Conservation (phyloP, 2,113 vertebrate species). For the Xiphophorus maculatus region DNA sequence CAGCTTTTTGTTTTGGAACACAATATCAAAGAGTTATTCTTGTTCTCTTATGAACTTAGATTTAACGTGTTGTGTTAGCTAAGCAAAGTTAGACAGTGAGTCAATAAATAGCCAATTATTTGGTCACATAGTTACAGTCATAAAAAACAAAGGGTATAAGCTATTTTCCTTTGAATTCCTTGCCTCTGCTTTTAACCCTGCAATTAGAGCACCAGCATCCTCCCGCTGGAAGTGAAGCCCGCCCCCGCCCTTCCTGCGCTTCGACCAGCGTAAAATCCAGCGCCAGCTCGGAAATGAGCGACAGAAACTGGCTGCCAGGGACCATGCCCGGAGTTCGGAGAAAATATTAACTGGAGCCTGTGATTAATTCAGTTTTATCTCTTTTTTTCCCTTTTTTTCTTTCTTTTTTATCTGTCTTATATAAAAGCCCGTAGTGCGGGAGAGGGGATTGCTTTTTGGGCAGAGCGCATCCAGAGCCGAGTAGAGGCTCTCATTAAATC, state of each 20-base stretch:
- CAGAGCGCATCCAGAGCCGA: constrained; percentile 23
- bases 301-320: constrained; percentile 32
- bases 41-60: neutral
- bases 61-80: neutral
- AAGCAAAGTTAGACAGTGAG: neutral
- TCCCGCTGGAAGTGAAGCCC: constrained; percentile 31
- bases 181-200: neutral
- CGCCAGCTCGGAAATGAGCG: constrained; percentile 43
- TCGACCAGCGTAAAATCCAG: constrained; percentile 48
- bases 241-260: constrained; percentile 57
- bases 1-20: neutral
- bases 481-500: constrained; percentile 35
- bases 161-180: neutral
- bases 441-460: constrained; percentile 32
- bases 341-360: constrained; percentile 43
- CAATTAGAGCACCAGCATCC: constrained; percentile 48
- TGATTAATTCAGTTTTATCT: constrained; percentile 64
- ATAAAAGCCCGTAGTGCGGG: constrained; percentile 31
- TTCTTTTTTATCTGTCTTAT: neutral
- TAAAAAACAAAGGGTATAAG: neutral
- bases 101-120: neutral
- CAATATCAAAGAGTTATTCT: neutral
- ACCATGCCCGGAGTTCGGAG: constrained; percentile 37
- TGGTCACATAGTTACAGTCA: neutral
- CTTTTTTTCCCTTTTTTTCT: too few relatives aligned